A percentile compares a stretch with the other conserved stretches of the same genome.
Conservation (phyloP, 2,888 invertebrate species). For the Caenorhabditis sp. region DNA sequence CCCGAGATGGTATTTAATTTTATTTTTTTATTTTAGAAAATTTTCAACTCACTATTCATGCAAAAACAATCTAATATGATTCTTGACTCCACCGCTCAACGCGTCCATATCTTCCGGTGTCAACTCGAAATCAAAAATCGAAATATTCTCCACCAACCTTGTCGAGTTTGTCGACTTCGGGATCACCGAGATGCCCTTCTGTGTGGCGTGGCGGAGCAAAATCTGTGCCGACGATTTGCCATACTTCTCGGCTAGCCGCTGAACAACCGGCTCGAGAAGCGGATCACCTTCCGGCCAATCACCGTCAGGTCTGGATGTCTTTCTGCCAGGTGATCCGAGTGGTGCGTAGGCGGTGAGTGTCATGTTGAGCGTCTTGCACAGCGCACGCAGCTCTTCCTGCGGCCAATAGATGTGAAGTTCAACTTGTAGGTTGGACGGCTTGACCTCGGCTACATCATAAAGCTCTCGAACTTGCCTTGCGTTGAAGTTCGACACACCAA, state of each 20-base stretch:
- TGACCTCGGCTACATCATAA: conserved; percentile 45
- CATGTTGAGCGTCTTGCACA: conserved; percentile 78
- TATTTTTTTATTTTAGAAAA: background rate
- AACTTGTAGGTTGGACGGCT: conserved; percentile 60
- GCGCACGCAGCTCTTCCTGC: conserved; percentile 77
- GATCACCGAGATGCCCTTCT: conserved; percentile 35
- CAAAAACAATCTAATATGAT: background rate
- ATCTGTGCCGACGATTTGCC: conserved; percentile 51
- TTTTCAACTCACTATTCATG: background rate
- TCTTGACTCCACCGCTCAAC: background rate
- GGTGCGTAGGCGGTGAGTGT: conserved; percentile 59
- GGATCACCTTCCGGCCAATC: conserved; percentile 21
- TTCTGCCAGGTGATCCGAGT: conserved; percentile 44
- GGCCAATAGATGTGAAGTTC: conserved; percentile 84
- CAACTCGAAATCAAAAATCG: background rate
- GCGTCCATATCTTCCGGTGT: background rate
- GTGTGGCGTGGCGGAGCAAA: conserved; percentile 33
- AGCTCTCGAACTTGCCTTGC: conserved; percentile 48
- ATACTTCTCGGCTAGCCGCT: conserved; percentile 50
- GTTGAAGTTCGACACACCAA: conserved; percentile 47
- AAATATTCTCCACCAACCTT: conserved; percentile 30
- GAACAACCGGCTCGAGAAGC: conserved; percentile 38
- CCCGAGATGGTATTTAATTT: too few relatives aligned
- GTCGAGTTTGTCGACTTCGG: conserved; percentile 35
- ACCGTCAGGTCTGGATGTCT: conserved; percentile 7